Evolutionary conservation across 2,113 vertebrate species (phyloP).

Genomic region (Esox niger): DNA sequence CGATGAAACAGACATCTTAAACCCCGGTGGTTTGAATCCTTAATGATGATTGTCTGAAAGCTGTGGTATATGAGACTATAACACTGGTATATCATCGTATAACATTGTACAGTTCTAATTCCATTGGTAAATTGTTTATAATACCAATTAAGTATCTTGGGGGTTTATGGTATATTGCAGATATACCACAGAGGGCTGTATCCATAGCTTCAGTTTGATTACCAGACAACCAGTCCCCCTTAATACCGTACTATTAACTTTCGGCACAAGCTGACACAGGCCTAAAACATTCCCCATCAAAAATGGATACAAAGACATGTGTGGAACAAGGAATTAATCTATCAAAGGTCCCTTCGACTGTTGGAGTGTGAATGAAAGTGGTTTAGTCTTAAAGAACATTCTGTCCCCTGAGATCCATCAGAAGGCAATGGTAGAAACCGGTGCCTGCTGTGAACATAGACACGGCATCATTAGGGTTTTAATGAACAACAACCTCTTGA

Average conservation of each 20-base stretch:
- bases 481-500: background rate
- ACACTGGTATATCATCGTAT: too few relatives aligned
- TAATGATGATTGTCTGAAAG: too few relatives aligned
- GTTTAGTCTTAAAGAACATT: conserved; percentile 36
- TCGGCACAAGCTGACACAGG: background rate
- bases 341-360: conserved; percentile 35
- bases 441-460: conserved; percentile 19
- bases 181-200: too few relatives aligned
- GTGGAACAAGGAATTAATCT: background rate
- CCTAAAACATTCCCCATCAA: background rate
- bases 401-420: conserved; percentile 23
- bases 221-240: too few relatives aligned
- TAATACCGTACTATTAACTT: background rate
- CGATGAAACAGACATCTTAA: too few relatives aligned
- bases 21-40: too few relatives aligned
- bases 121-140: too few relatives aligned
- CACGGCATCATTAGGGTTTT: conserved; percentile 22
- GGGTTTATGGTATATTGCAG: too few relatives aligned
- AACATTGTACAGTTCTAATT: too few relatives aligned
- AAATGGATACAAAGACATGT: background rate
- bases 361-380: conserved; percentile 30
- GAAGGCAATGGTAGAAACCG: conserved; percentile 9
- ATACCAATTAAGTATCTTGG: too few relatives aligned
- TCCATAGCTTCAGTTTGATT: too few relatives aligned
- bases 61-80: too few relatives aligned